Conservation (phyloP, 2,888 invertebrate genomes). For the Sinopyrophorus schimmeli region DNA sequence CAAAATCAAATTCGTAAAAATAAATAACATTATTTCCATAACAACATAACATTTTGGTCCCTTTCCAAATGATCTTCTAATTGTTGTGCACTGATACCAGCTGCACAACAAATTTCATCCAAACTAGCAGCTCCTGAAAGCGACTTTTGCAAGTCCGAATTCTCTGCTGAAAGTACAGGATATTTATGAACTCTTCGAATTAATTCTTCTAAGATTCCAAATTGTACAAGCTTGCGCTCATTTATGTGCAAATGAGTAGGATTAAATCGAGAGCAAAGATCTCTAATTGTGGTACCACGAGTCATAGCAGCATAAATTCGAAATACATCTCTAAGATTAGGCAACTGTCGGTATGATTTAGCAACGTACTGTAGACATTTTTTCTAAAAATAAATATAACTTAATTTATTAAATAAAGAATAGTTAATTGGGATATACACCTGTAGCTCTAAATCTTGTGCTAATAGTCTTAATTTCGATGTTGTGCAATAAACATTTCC, state of each 20-base stretch:
- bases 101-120: slow-evolving; percentile 90
- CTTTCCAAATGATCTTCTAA: slow-evolving; percentile 82
- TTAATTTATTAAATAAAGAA: no score
- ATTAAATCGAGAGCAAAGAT: slow-evolving; percentile 70
- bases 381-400: slow-evolving; percentile 55
- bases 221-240: slow-evolving; percentile 81
- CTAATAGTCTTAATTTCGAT: slow-evolving; percentile 59
- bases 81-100: slow-evolving; percentile 72
- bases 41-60: slow-evolving; percentile 78
- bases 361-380: slow-evolving; percentile 51
- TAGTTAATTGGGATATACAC: no score
- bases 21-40: slow-evolving; percentile 68
- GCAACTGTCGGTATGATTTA: slow-evolving; percentile 53
- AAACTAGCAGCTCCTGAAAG: slow-evolving; percentile 81
- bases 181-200: slow-evolving; percentile 78
- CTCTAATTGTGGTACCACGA: slow-evolving; percentile 70
- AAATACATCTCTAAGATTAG: slow-evolving; percentile 62
- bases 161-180: slow-evolving; percentile 49
- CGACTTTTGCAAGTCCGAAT: slow-evolving; percentile 60
- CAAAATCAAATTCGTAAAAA: no score
- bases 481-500: slow-evolving; percentile 68
- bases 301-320: slow-evolving; percentile 70
- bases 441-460: slow-evolving; percentile 56
- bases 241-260: slow-evolving; percentile 76
- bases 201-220: slow-evolving; percentile 82